Conservation (phyloP, 2,113 vertebrate species). For the Burhinus bistriatus region DNA sequence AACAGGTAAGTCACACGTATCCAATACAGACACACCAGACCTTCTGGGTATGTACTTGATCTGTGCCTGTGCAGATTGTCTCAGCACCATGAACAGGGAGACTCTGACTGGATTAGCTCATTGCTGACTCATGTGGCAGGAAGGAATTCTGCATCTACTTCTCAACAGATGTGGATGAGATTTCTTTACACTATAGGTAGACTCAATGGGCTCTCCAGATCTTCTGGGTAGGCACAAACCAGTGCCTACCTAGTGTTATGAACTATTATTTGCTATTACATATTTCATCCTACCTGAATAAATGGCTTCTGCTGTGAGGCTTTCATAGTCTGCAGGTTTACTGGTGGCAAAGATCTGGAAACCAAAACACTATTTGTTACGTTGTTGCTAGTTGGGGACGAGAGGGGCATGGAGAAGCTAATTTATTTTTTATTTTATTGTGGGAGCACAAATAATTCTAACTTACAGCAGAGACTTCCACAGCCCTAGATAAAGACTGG, state of each 20-base stretch:
- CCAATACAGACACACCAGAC: not conserved
- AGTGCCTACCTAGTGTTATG: not conserved
- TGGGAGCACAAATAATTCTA: not conserved
- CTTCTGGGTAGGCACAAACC: not conserved
- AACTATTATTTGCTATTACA: not conserved
- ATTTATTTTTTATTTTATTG: not conserved
- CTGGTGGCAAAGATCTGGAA: not conserved
- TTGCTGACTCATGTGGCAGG: not conserved
- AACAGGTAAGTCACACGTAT: not conserved
- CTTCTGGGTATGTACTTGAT: not conserved
- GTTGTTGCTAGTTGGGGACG: not conserved
- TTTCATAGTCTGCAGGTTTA: not conserved
- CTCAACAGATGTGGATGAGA: not conserved
- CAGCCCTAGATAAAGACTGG: not conserved
- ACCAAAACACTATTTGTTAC: not conserved
- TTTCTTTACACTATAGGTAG: not conserved
- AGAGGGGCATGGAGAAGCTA: not conserved
- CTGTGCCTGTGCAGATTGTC: not conserved
- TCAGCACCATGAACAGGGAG: not conserved
- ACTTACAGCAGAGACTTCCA: not conserved
- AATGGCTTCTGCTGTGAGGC: not conserved
- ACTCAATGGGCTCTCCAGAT: not conserved
- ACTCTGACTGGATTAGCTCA: not conserved
- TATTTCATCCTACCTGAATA: not conserved
- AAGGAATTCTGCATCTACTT: not conserved